These are phyloP conservation scores for Pammene aurita DNA, from an alignment of 2,888 invertebrate species.

Conservation along the genomic window DNA sequence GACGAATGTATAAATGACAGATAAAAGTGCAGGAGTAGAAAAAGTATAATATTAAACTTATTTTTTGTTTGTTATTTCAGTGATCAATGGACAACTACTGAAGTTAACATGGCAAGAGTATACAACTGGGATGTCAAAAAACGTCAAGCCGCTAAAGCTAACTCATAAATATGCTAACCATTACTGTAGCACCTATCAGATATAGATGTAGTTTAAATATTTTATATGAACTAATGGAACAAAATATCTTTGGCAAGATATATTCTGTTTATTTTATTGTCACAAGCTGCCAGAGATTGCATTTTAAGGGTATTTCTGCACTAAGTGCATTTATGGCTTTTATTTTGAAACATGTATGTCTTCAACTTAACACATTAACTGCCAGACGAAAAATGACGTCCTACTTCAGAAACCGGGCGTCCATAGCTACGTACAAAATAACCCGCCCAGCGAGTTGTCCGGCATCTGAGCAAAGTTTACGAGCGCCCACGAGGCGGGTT, in stretches of 20 bases:
- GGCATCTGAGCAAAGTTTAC: too few species aligned
- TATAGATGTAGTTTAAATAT: conserved; percentile 4
- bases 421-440: too few species aligned
- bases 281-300: conserved; percentile 18
- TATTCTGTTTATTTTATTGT: not conserved
- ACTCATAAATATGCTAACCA: conserved; percentile 54
- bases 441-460: too few species aligned
- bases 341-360: not conserved
- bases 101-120: conserved; percentile 99
- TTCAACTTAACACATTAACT: too few species aligned
- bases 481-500: too few species aligned
- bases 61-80: conserved; percentile 75
- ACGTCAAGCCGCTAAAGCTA: conserved; percentile 88
- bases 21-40: too few species aligned
- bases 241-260: conserved; percentile 6
- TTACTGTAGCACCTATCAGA: conserved; percentile 19
- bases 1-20: too few species aligned
- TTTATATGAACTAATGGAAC: conserved; percentile 22
- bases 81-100: conserved; percentile 98
- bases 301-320: conserved; percentile 10
- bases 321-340: conserved; percentile 3
- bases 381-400: too few species aligned
- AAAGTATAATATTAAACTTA: not conserved
- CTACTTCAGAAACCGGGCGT: too few species aligned
- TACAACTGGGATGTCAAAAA: conserved; percentile 99